A percentile compares a stretch with the other conserved stretches of the same genome.
Conservation (phyloP, 2,888 invertebrate genomes). For the Orchesella flavescens region DNA sequence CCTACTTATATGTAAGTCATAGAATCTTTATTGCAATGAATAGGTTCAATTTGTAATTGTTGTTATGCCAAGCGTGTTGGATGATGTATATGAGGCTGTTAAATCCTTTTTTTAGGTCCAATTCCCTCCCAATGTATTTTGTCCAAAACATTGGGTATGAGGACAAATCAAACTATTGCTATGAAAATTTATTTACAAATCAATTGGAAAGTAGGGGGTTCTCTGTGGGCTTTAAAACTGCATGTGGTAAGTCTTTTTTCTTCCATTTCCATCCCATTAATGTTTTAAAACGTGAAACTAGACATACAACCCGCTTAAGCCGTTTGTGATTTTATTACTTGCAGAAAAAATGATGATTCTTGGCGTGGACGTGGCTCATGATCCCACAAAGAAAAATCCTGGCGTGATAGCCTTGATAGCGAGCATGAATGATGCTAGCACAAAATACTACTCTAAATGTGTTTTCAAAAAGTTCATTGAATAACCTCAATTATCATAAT, state of each 20-base stretch:
- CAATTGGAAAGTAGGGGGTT: slow-evolving; percentile 94
- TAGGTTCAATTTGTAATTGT: slow-evolving; percentile 84
- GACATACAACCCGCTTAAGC: too few species aligned
- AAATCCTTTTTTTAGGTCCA: slow-evolving; percentile 88
- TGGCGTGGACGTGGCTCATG: slow-evolving; percentile 93
- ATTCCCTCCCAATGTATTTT: slow-evolving; percentile 85
- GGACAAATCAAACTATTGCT: slow-evolving; percentile 84
- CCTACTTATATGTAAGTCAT: neutral
- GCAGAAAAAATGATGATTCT: slow-evolving; percentile 82
- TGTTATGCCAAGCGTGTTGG: slow-evolving; percentile 87
- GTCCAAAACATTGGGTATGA: slow-evolving; percentile 80
- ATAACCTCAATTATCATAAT: too few species aligned
- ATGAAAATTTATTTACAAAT: slow-evolving; percentile 94
- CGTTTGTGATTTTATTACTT: too few species aligned
- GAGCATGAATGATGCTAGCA: slow-evolving; percentile 83
- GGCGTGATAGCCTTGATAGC: slow-evolving; percentile 86
- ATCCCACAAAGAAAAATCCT: too few species aligned
- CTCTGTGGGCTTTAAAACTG: slow-evolving; percentile 88
- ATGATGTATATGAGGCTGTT: slow-evolving; percentile 90
- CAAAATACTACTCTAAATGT: slow-evolving; percentile 84
- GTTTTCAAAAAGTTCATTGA: too few species aligned
- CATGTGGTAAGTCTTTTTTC: slow-evolving; percentile 83
- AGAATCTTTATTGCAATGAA: neutral
- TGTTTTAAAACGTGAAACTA: too few species aligned
- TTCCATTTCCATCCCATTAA: too few species aligned